Percentiles rank a stretch among this genome's conserved stretches.
These are phyloP conservation scores for Phocoena sinus DNA, from an alignment of 2,113 vertebrate species.

Conservation along the genomic window DNA sequence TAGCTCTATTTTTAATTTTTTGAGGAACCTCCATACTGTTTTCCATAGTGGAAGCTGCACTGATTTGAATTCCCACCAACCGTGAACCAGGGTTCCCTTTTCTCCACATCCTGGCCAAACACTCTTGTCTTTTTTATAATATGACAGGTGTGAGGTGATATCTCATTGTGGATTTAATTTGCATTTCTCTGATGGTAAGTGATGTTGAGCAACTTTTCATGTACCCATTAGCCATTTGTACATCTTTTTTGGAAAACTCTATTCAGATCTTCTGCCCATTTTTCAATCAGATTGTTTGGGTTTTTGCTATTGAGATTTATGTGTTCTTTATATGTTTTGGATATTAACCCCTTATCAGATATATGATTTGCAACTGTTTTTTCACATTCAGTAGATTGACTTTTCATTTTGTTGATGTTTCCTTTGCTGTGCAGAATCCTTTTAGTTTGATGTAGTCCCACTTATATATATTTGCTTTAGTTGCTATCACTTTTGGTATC, in stretches of 20 bases:
- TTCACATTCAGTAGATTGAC: background rate
- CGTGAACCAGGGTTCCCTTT: too few species aligned
- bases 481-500: background rate
- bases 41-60: background rate
- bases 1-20: background rate
- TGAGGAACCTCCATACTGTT: background rate
- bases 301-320: background rate
- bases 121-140: background rate
- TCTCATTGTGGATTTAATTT: background rate
- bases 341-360: background rate
- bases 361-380: background rate
- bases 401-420: background rate
- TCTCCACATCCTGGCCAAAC: background rate
- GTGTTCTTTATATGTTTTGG: too few species aligned
- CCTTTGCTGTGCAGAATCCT: background rate
- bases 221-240: background rate
- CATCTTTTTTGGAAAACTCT: background rate
- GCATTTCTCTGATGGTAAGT: background rate
- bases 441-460: background rate
- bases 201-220: background rate
- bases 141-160: background rate
- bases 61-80: background rate
- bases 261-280: background rate
- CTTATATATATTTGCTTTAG: background rate
- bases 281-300: background rate